Conservation (phyloP, 1,140 invertebrate genomes). For the Zaprionus vittiger region DNA sequence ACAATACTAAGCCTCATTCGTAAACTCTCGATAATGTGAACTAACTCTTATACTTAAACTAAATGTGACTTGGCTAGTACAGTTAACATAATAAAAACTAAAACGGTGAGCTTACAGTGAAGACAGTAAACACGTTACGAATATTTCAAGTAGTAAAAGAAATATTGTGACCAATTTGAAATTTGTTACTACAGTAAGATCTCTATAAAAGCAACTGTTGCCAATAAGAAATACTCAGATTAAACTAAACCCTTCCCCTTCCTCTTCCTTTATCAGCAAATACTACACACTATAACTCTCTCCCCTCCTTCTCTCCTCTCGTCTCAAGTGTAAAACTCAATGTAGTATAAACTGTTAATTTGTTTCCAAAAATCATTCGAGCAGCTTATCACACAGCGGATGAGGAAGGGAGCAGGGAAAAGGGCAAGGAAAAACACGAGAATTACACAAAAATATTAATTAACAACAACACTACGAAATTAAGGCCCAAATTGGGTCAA, state of each 20-base stretch:
- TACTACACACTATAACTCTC: background rate
- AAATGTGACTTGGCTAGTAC: no score
- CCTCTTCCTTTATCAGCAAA: background rate
- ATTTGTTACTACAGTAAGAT: background rate
- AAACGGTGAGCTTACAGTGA: no score
- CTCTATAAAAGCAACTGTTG: background rate
- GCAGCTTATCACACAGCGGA: conserved; percentile 34
- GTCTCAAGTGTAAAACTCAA: conserved; percentile 19
- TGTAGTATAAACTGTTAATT: conserved; percentile 44
- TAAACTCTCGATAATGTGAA: no score
- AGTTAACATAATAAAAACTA: no score
- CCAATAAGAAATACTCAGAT: no score
- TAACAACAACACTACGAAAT: conserved; percentile 46
- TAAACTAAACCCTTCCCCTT: background rate
- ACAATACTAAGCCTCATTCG: no score
- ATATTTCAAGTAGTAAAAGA: no score
- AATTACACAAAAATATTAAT: conserved; percentile 67
- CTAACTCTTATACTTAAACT: no score
- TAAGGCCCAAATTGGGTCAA: conserved; percentile 52
- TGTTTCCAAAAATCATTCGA: conserved; percentile 28
- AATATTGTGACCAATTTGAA: no score
- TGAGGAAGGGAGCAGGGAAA: background rate
- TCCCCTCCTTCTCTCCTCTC: background rate
- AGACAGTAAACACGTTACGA: no score
- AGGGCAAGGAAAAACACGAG: conserved; percentile 19